Base-by-base conservation (phyloP, 2,113 vertebrate genomes). In the Psilopsiagon aurifrons region DNA sequence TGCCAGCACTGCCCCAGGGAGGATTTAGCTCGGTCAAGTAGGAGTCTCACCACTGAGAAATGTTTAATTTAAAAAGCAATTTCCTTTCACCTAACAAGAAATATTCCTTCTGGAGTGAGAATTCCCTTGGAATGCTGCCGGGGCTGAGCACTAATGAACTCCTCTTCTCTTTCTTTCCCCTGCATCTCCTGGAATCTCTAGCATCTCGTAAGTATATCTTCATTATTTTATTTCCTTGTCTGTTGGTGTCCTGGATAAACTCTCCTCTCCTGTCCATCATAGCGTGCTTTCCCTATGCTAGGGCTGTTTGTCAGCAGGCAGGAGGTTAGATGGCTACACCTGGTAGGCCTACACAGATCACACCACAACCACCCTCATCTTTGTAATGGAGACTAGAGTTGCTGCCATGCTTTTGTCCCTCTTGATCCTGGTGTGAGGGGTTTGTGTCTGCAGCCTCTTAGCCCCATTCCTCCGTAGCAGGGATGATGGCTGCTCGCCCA, bases 81-180 rank as follows among this genome's bases (percentile, higher is more conserved):
- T 94, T 92, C 62, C 77, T 89, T 88, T 54, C n/a, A 76, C 49
- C 73, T 81, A 39, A 59, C 39, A 46, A 95, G 92, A 90, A 67
- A 7, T 62, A 54, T 54, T 94, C 57, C 67, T 94, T 90, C 54
- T 91, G 80, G 73, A 89, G 37, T 59, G 63, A 83, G 68, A 63
- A 57, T 66, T 82, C 96, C 82, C 69, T 84, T 35, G 78, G 73
- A 87, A 83, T 0, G 0, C 73, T 82, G 22, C 60, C 16, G 6
- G 23, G 57, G 43, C 54, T 95, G 71, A 83, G 73, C 57, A 94
- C 92, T 97, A 97, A 97, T 55, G 35, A 88, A 33, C 79, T 64
- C 79, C 55, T 95, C 88, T 94, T 97, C 88, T 96, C 76, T 95
- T 41, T 96, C 68, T 91, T 82, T 86, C 35, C 46, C 75, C 71